phyloP scores from a whole-genome alignment of 1,140 invertebrate genomes.

The Onthophagus taurus region DNA sequence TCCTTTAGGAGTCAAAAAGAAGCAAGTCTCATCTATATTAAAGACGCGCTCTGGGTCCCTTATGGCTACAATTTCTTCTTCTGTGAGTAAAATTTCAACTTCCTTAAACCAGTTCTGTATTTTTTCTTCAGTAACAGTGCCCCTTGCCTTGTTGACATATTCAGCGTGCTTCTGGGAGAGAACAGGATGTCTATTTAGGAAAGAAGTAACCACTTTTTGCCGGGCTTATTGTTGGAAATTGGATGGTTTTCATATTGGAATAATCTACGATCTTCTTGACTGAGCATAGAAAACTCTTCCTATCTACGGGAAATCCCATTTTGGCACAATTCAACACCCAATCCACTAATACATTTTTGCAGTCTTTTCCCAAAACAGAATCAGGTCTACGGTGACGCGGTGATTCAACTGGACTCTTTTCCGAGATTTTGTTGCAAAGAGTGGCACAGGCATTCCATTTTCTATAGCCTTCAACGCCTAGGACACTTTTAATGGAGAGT shows the following conservation, averaged over 20 bases:
- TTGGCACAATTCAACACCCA: too few species aligned
- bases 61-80: too few species aligned
- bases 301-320: constrained; percentile 26
- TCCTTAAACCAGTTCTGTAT: constrained; percentile 26
- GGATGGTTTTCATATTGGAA: constrained; percentile 13
- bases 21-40: constrained; percentile 31
- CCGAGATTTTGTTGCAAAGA: too few species aligned
- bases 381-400: too few species aligned
- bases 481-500: too few species aligned
- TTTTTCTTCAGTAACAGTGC: constrained; percentile 19
- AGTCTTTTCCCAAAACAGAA: too few species aligned
- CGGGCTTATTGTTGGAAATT: constrained; percentile 20
- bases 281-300: constrained; percentile 21
- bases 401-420: too few species aligned
- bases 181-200: constrained; percentile 20
- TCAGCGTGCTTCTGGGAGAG: constrained; percentile 22
- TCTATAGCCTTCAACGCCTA: too few species aligned
- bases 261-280: constrained; percentile 20
- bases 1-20: constrained; percentile 29
- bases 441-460: too few species aligned
- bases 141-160: constrained; percentile 22
- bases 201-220: constrained; percentile 23
- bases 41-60: constrained; percentile 22
- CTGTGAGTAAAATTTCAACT: constrained; percentile 15
- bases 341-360: too few species aligned